These are phyloP conservation scores for Agrochola lychnidis DNA, from an alignment of 2,888 invertebrate species.

Conservation along the genomic window DNA sequence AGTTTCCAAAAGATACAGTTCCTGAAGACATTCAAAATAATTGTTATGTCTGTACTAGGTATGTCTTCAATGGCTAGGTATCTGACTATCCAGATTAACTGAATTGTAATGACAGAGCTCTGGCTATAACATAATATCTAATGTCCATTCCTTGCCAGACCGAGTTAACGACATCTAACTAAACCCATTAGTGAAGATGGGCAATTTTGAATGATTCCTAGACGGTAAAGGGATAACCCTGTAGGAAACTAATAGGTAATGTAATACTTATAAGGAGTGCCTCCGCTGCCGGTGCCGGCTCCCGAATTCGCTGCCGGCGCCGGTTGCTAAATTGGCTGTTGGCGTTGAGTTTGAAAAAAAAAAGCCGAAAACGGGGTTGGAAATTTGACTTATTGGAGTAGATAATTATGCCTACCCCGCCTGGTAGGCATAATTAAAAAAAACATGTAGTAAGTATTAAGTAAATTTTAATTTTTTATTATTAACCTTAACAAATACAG, in stretches of 20 bases:
- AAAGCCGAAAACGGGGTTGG: too few species aligned
- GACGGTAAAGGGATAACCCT: neutral
- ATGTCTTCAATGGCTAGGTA: neutral
- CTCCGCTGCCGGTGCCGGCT: too few species aligned
- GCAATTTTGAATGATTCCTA: neutral
- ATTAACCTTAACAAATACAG: too few species aligned
- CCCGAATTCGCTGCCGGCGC: too few species aligned
- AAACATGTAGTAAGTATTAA: too few species aligned
- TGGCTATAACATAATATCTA: neutral
- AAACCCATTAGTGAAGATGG: conserved; percentile 11
- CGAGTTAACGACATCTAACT: conserved; percentile 15
- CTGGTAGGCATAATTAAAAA: too few species aligned
- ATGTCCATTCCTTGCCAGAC: neutral
- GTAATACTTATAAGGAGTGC: neutral
- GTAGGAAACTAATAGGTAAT: conserved; percentile 1
- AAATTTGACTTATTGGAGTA: too few species aligned
- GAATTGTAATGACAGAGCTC: neutral
- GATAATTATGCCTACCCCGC: too few species aligned
- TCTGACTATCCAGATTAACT: neutral
- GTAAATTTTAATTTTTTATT: too few species aligned
- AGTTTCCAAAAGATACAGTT: neutral
- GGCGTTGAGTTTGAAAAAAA: too few species aligned
- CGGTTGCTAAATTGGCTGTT: too few species aligned
- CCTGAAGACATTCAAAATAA: neutral
- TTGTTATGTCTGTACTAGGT: neutral